Evolutionary conservation across 2,888 invertebrate species (phyloP).

Genomic region (Aphodius sticticus): DNA sequence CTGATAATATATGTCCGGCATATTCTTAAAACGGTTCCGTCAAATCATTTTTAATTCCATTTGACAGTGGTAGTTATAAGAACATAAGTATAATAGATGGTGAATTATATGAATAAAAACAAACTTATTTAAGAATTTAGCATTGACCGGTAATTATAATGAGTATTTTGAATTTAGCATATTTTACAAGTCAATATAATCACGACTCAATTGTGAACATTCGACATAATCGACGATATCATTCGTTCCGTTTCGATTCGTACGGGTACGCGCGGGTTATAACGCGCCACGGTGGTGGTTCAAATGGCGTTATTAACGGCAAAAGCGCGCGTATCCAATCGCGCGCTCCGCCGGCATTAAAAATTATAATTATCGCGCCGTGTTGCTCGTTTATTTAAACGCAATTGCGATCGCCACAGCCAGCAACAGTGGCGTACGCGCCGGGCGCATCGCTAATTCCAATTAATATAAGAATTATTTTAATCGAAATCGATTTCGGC

Average conservation of each 20-base stretch:
- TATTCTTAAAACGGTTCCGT: too few species aligned
- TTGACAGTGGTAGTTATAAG: too few species aligned
- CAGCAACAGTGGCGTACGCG: background rate
- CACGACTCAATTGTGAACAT: background rate
- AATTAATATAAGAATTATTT: slow-evolving; percentile 4
- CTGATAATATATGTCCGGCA: too few species aligned
- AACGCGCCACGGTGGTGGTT: background rate
- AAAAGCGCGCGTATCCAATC: background rate
- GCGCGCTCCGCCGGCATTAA: background rate
- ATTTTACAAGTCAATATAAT: background rate
- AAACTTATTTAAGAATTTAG: too few species aligned
- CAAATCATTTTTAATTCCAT: too few species aligned
- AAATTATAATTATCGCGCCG: slow-evolving; percentile 4
- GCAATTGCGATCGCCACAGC: background rate
- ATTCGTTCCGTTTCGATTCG: background rate
- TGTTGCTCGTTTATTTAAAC: background rate
- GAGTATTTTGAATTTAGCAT: background rate
- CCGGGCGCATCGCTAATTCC: background rate
- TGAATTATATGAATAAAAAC: too few species aligned
- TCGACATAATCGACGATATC: background rate
- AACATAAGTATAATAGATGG: too few species aligned
- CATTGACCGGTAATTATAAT: too few species aligned
- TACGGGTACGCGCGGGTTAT: background rate
- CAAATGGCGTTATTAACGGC: background rate
- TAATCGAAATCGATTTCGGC: background rate